A percentile compares a stretch with the other conserved stretches of the same genome.
Evolutionary conservation across 2,797 vertebrate genomes (phyloP).

Genomic region (Typhlichthys subterraneus): DNA sequence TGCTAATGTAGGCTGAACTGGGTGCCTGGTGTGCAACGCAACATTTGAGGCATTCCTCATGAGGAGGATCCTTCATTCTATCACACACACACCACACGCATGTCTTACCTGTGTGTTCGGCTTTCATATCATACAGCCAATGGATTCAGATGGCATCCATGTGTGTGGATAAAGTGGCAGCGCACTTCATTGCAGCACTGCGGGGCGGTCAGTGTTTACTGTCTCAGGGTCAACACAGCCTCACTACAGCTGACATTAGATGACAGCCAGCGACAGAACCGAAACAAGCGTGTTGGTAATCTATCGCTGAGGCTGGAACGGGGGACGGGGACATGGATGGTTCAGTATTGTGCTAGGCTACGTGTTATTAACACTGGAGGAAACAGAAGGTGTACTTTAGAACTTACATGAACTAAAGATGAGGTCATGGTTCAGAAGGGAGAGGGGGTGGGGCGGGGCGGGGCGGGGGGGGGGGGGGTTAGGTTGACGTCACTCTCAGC

Average conservation of each 20-base stretch:
- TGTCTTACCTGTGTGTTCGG: slow-evolving; percentile 62
- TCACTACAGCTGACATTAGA: slow-evolving; percentile 53
- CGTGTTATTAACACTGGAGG: slow-evolving; percentile 40
- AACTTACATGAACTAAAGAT: slow-evolving; percentile 85
- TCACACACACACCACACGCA: slow-evolving; percentile 6
- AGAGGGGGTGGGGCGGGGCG: slow-evolving; percentile 20
- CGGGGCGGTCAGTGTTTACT: slow-evolving; percentile 65
- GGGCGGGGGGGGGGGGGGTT: slow-evolving; percentile 20
- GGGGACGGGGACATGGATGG: background rate
- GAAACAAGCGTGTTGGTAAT: slow-evolving; percentile 28
- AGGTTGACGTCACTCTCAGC: slow-evolving; percentile 89
- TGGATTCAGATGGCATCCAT: slow-evolving; percentile 60
- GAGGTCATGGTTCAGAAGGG: slow-evolving; percentile 86
- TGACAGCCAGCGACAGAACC: slow-evolving; percentile 54
- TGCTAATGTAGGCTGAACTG: slow-evolving; percentile 43
- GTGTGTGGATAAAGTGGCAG: slow-evolving; percentile 39
- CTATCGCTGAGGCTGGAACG: slow-evolving; percentile 13
- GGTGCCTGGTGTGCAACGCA: slow-evolving; percentile 8
- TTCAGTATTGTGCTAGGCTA: slow-evolving; percentile 44
- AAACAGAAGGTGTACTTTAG: slow-evolving; percentile 79
- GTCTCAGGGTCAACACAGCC: background rate
- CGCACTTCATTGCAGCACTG: slow-evolving; percentile 53
- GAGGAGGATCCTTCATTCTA: background rate
- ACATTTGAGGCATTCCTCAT: slow-evolving; percentile 1
- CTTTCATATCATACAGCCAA: slow-evolving; percentile 12